Evolutionary conservation across 2,113 vertebrate species (phyloP), one percentile per base, ranked within the genome.

Genomic region (Ammospiza nelsoni): DNA sequence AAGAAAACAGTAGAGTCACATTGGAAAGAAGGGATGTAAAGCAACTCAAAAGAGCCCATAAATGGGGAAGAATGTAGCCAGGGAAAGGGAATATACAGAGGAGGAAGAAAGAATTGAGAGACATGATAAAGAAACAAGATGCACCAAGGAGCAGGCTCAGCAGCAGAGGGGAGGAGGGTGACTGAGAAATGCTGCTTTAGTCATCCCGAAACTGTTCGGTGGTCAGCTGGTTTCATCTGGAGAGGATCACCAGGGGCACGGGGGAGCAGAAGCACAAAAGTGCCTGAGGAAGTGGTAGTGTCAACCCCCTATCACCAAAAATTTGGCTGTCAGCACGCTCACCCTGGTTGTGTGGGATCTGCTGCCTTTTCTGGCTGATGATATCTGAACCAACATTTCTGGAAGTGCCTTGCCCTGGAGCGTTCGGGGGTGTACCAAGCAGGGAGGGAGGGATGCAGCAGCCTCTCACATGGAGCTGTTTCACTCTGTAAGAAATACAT

Each of bases 131-230:
- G 93, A 90, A 85, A 77, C 55, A 68, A 83, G 67, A 90, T 51
- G 76, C 59, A 74, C 61, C 88, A 66, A 90, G 33, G 33, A 90
- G 82, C 25, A 23, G 63, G n/a, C 68, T 92, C 92, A 93, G 93
- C 93, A 88, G 46, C 6, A 80, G 67, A 76, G 89, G 37, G 57
- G 86, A 92, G 67, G 63, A 84, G 76, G 76, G 65, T 65, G 48
- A 48, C 76, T 78, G 89, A 74, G 61, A 97, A 97, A 90, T 41
- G 49, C 43, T 87, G 52, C 28, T 81, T 74, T 63, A 95, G 91
- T 97, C 94, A 97, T 93, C 74, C 86, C 0, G 76, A 94, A 96
- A 97, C 92, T 94, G 79, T 67, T 63, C 29, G 84, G 80, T n/a
- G 89, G 92, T 89, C 90, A 96, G 37, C 93, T 55, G 66, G 43